Percentiles rank a stretch among this genome's conserved stretches.
Conservation (phyloP, 2,797 vertebrate species). For the Phoeniculus purpureus region DNA sequence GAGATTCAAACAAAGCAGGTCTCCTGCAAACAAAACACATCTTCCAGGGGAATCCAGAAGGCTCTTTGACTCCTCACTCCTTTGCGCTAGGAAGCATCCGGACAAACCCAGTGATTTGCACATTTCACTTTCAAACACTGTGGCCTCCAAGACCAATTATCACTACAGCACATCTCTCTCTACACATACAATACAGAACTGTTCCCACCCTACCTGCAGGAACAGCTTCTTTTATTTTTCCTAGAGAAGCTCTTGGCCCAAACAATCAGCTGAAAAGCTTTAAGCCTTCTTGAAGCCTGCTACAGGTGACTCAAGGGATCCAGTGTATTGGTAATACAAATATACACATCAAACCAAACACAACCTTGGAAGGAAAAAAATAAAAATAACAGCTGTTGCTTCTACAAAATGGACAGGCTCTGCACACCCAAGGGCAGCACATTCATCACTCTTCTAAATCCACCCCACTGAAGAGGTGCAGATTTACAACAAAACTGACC, state of each 20-base stretch:
- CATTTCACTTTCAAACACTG: not conserved
- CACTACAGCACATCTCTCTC: not conserved
- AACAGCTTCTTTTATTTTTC: not conserved
- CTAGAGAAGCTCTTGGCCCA: not conserved
- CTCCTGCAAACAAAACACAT: not conserved
- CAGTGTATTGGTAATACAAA: not conserved
- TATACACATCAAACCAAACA: not conserved
- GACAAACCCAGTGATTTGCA: not conserved
- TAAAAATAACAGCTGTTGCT: not conserved
- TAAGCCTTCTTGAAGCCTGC: not conserved
- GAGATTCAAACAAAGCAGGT: not conserved
- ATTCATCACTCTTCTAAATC: not conserved
- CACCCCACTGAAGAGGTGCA: not conserved
- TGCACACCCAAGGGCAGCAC: not conserved
- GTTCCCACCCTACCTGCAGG: not conserved
- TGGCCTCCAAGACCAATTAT: not conserved
- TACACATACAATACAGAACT: not conserved
- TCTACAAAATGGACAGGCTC: not conserved
- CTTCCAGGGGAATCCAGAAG: not conserved
- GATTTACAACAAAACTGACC: conserved; percentile 15
- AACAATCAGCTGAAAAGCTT: not conserved
- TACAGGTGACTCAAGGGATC: not conserved
- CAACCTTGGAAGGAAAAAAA: not conserved
- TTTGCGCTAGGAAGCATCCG: not conserved
- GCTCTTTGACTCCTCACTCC: not conserved